Base-by-base conservation (phyloP, 2,888 invertebrate genomes). In the Pammene aurita region DNA sequence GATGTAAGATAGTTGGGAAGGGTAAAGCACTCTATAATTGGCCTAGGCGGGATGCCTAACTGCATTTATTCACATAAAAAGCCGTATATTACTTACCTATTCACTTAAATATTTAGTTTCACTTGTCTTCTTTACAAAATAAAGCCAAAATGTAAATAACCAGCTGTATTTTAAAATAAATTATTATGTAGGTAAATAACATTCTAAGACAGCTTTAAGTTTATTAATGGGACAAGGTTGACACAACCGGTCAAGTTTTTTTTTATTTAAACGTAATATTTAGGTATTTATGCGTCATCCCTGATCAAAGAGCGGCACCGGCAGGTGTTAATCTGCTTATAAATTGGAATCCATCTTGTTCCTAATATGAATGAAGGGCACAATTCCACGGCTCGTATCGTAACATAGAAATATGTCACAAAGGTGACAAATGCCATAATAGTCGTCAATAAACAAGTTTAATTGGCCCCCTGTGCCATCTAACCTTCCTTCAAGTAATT, bases 201-300 rank as follows among this genome's bases (percentile, higher is more conserved):
- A 14, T 35, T 55, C 16, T 38, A 16, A 35, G n/a, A 58, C n/a
- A 57, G 18, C 26, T n/a, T 38, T 26, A 26, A 18, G 13, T 57
- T 26, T 42, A 42, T 57, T 18, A 26, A 42, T 57, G 42, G 57
- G n/a, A 57, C 57, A 42, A n/a, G 57, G 13, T 42, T 57, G 42
- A 41, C 41, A 57, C 41, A 42, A 42, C 13, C 18, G 18, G 18
- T 26, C 57, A 18, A 26, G 13, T n/a, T 42, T 42, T 42, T 18
- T 41, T 18, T 26, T 18, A 18, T 26, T 56, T 13, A 11, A 42
- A 13, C 18, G 18, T 18, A 41, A 41, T 18, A 18, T 57, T 57
- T 16, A 42, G 10, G 38, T 52, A 18, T 52, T 13, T 42, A 7
- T 42, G 57, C 18, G 2, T 42, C 57, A 18, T 26, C 57, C 13